Evolutionary conservation across 1,140 invertebrate species (phyloP), one percentile per base, ranked within the genome.

Genomic region (Matsumurasca onukii): DNA sequence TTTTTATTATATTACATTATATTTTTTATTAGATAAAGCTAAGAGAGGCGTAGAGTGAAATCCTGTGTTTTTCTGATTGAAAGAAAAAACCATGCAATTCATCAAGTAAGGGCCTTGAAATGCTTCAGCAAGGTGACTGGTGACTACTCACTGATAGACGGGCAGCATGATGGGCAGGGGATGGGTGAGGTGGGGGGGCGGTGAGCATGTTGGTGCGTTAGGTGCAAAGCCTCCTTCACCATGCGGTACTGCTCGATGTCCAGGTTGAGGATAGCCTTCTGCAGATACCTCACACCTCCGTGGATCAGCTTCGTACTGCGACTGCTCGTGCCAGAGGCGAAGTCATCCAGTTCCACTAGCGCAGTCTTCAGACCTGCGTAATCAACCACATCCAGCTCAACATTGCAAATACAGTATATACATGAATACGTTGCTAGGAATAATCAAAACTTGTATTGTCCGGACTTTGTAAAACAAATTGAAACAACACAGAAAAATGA

Each of bases 151-250:
- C 94, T 92, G 93, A 82, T 99, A 99, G 51, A 99, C 92, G 22
- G 98, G 98, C 70, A 99, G 80, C 94, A 99, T 98, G 75, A 99
- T 99, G 25, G 98, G 98, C 71, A 99, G 82, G 3, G 97, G 95
- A 79, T 95, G 91, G 27, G 96, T 94, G 24, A 99, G 82, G 86
- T 99, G 98, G 17, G 98, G 98, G 22, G 98, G 98, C 64, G 95
- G 95, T 71, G 93, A 99, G 83, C 86, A 99, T 91, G 76, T 94
- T 94, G 0, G 96, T 91, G 75, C 98, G 81, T 82, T 99, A 98
- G n/a, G 77, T 93, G 87, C 45, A 99, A 82, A 1, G 98, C 98
- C 82, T 99, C 98, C 79, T 97, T 97, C 0, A 98, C 96, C 96
- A 98, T 98, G 78, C 85, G 86, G 80, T 98, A 98, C 77, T 97